Percentiles rank a stretch among this genome's conserved stretches.
phyloP scores from a whole-genome alignment of 2,113 vertebrate genomes.

The Saguinus imperator region DNA sequence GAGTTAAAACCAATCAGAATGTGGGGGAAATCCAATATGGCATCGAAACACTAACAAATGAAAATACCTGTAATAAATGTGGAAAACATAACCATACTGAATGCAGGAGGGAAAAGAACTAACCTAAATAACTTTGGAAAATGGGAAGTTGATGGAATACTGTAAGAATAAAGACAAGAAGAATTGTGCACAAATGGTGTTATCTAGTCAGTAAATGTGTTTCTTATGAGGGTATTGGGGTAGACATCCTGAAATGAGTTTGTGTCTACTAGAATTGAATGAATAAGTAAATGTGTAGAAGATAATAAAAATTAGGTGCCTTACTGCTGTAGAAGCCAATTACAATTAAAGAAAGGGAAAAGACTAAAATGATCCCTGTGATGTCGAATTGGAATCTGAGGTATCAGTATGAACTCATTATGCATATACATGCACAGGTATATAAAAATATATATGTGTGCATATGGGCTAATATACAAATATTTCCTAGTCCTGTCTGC shows the following conservation, averaged over 20 bases:
- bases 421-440: background rate
- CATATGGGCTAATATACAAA: background rate
- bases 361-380: constrained; percentile 15
- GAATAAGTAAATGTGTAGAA: background rate
- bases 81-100: background rate
- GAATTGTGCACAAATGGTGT: background rate
- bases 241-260: background rate
- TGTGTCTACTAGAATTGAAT: background rate
- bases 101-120: background rate
- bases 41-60: background rate
- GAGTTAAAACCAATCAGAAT: background rate
- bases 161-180: constrained; percentile 31
- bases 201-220: constrained; percentile 12
- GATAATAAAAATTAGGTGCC: constrained; percentile 5
- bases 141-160: background rate
- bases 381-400: constrained; percentile 24
- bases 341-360: background rate
- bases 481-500: background rate
- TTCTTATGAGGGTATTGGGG: background rate
- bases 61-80: constrained; percentile 8
- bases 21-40: background rate
- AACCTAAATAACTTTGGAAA: constrained; percentile 37
- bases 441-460: constrained; percentile 1
- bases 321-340: background rate
- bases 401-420: background rate